Percentiles rank a stretch among this genome's conserved stretches.
Evolutionary conservation across 1,140 invertebrate genomes (phyloP).

Genomic region (Callitettix versicolor): DNA sequence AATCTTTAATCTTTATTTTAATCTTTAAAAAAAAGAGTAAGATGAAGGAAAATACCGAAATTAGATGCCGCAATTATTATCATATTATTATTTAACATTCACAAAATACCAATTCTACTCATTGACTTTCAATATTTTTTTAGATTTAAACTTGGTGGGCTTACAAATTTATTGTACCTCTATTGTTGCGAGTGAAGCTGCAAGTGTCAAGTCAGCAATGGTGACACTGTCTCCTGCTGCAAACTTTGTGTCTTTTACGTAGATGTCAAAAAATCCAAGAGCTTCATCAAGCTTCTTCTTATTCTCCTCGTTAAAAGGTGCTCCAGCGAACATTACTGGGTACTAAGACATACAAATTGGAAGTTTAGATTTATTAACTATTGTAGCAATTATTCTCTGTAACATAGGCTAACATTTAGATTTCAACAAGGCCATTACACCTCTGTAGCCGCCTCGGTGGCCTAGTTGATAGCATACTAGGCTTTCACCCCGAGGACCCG

Average conservation of each 20-base stretch:
- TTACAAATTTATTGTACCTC: too few species aligned
- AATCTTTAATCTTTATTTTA: too few species aligned
- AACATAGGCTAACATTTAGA: neutral
- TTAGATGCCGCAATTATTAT: neutral
- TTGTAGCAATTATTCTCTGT: neutral
- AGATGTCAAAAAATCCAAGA: constrained; percentile 50
- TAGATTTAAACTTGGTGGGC: too few species aligned
- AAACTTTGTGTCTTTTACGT: constrained; percentile 51
- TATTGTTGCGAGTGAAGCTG: constrained; percentile 48
- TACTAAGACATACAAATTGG: constrained; percentile 20
- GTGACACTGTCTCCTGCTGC: constrained; percentile 57
- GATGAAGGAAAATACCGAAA: neutral
- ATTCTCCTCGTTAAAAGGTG: constrained; percentile 19
- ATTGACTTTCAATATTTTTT: neutral
- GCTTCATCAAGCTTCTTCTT: constrained; percentile 41
- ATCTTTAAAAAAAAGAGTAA: neutral
- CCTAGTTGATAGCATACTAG: too few species aligned
- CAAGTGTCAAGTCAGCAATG: constrained; percentile 55
- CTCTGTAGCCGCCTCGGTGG: too few species aligned
- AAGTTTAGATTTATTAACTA: neutral
- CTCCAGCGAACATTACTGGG: constrained; percentile 19
- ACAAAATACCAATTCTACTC: too few species aligned
- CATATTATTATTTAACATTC: neutral
- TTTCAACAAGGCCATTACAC: too few species aligned
- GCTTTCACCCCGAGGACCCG: too few species aligned